Base-by-base conservation (phyloP, 64 coral and sea anemone species). In the Pachyseris speciosa region DNA sequence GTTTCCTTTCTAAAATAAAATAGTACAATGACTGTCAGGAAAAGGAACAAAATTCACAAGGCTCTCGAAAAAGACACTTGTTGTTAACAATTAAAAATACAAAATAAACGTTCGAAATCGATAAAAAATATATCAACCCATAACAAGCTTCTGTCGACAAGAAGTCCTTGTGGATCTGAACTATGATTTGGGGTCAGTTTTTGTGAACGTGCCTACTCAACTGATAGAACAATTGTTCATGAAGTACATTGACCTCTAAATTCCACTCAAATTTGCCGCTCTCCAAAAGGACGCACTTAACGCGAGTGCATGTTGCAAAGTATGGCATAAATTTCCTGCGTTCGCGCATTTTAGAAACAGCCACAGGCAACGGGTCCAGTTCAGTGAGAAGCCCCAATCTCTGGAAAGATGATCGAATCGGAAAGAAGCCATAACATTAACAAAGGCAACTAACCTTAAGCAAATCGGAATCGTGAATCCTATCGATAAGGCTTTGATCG, bases 1-100 rank as follows among this genome's bases (percentile, higher is more conserved):
- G 74, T 16, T 52, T 77, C 45, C 48, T 51, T 36, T 36, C 44
- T 55, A 61, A 61, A 81, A 20, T 61, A 40, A 58, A 81, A 60
- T 20, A 15, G 53, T 81, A 61, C 77, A 26, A 76, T 45, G 22
- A 37, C 17, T 39, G 34, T 17, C 20, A 37, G 13, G 22, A 22
- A 40, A 39, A 36, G 30, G 1, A 71, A 71, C 33, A 17, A 70
- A 11, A 9, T 20, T 57, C 5, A 66, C 2, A 1, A 57, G 4
- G n/a, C n/a, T n/a, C n/a, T n/a, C n/a, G n/a, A n/a, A n/a, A n/a
- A n/a, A n/a, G n/a, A n/a, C n/a, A n/a, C n/a, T n/a, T n/a, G n/a
- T n/a, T n/a, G n/a, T n/a, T n/a, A n/a, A n/a, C n/a, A n/a, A n/a
- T n/a, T n/a, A n/a, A 0, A 55, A 16, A 25, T 25, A 25, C 58